Percentiles rank a stretch among this genome's conserved stretches.
These are phyloP conservation scores for Myripristis murdjan DNA, from an alignment of 2,797 vertebrate genomes.

Conservation along the genomic window DNA sequence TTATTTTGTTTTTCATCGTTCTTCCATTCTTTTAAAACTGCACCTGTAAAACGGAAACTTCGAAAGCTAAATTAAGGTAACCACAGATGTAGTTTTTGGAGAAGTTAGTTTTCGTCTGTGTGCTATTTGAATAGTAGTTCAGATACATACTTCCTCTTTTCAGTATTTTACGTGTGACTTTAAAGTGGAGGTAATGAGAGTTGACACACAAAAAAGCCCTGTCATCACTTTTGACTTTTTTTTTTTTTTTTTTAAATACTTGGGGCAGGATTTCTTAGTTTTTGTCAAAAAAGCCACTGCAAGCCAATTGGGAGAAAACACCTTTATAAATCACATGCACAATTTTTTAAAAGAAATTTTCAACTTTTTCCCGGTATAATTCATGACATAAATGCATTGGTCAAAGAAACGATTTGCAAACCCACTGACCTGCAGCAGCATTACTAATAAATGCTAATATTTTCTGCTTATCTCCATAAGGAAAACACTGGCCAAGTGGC, in stretches of 20 bases:
- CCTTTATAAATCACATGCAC: not conserved
- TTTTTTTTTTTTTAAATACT: not conserved
- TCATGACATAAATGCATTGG: not conserved
- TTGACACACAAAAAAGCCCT: not conserved
- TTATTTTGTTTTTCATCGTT: too few relatives aligned
- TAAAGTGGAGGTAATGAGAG: not conserved
- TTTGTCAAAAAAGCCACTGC: not conserved
- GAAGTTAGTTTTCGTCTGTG: not conserved
- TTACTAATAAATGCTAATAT: not conserved
- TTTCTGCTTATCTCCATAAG: constrained; percentile 21
- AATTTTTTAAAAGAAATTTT: not conserved
- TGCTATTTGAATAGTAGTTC: not conserved
- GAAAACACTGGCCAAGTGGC: not conserved
- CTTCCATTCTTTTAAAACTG: not conserved
- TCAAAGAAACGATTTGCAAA: not conserved
- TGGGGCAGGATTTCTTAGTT: not conserved
- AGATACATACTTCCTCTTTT: not conserved
- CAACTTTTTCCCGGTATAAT: not conserved
- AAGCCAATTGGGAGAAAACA: not conserved
- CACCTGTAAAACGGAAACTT: not conserved
- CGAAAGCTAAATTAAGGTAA: not conserved
- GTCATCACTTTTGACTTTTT: too few relatives aligned
- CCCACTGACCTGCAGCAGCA: not conserved
- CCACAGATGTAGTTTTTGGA: not conserved
- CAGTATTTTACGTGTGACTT: not conserved